A percentile compares a stretch with the other conserved stretches of the same genome.
Evolutionary conservation across 2,888 invertebrate species (phyloP).

Genomic region (Acronicta leporina): DNA sequence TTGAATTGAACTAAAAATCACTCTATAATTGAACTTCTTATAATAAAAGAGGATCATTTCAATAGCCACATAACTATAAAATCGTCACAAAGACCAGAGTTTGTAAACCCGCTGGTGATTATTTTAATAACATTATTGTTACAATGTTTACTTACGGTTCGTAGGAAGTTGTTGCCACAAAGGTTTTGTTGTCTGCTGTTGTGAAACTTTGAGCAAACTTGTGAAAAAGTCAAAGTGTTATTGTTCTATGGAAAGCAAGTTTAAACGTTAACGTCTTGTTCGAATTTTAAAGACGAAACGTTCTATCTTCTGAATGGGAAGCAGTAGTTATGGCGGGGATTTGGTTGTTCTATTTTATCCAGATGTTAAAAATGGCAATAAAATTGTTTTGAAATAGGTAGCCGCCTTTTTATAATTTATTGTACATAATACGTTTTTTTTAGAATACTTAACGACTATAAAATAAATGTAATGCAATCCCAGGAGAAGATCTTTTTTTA

Average conservation of each 20-base stretch:
- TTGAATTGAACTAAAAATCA: too few relatives aligned
- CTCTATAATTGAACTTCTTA: not conserved
- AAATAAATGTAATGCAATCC: too few relatives aligned
- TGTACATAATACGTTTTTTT: too few relatives aligned
- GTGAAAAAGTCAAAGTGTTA: constrained; percentile 14
- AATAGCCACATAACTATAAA: not conserved
- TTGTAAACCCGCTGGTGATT: not conserved
- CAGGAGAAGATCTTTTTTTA: too few relatives aligned
- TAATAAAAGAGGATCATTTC: not conserved
- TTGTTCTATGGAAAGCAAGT: constrained; percentile 11
- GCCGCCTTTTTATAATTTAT: too few relatives aligned
- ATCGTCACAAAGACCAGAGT: not conserved
- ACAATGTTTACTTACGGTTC: constrained; percentile 24
- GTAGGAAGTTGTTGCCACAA: constrained; percentile 9
- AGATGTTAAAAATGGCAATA: too few relatives aligned
- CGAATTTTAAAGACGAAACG: constrained; percentile 6
- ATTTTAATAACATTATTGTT: constrained; percentile 12
- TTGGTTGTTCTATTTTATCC: not conserved
- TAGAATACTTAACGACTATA: too few relatives aligned
- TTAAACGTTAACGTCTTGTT: constrained; percentile 12
- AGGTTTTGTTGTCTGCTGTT: constrained; percentile 13
- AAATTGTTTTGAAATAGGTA: too few relatives aligned
- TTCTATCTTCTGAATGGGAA: not conserved
- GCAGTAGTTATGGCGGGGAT: not conserved
- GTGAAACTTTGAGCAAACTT: constrained; percentile 19